phyloP scores from a whole-genome alignment of 2,113 vertebrate genomes.

The Crotalus helleri region DNA sequence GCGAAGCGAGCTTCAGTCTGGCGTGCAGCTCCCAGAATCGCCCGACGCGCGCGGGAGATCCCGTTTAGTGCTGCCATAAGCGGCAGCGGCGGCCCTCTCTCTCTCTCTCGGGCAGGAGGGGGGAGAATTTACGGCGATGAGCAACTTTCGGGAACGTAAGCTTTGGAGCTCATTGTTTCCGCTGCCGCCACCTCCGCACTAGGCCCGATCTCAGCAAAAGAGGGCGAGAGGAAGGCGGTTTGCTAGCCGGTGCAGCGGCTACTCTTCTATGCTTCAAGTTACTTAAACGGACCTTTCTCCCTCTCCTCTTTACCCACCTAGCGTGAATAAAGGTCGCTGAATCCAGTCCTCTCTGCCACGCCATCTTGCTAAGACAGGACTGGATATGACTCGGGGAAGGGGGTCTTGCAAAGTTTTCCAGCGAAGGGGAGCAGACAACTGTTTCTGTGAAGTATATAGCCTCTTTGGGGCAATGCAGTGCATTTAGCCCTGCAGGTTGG shows the following conservation, averaged over 20 bases:
- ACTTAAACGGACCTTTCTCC: background rate
- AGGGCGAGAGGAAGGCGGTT: background rate
- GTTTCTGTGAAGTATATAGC: background rate
- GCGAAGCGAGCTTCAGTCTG: constrained; percentile 23
- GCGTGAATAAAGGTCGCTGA: background rate
- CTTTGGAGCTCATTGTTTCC: background rate
- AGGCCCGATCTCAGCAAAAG: background rate
- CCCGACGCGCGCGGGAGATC: background rate
- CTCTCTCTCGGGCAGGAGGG: background rate
- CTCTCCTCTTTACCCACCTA: background rate
- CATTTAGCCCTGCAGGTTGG: background rate
- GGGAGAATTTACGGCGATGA: background rate
- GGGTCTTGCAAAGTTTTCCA: background rate
- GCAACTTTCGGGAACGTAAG: background rate
- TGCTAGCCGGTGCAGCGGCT: background rate
- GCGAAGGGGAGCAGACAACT: background rate
- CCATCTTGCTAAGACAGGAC: background rate
- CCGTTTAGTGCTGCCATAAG: background rate
- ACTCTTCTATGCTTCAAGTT: background rate
- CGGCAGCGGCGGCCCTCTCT: background rate
- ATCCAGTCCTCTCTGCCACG: background rate
- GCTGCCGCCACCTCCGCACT: background rate
- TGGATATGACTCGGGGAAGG: background rate
- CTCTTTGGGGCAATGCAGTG: background rate
- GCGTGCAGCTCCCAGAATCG: background rate